These are phyloP conservation scores for Drosophila multiciliata DNA, from an alignment of 2,888 invertebrate genomes.

Conservation along the genomic window DNA sequence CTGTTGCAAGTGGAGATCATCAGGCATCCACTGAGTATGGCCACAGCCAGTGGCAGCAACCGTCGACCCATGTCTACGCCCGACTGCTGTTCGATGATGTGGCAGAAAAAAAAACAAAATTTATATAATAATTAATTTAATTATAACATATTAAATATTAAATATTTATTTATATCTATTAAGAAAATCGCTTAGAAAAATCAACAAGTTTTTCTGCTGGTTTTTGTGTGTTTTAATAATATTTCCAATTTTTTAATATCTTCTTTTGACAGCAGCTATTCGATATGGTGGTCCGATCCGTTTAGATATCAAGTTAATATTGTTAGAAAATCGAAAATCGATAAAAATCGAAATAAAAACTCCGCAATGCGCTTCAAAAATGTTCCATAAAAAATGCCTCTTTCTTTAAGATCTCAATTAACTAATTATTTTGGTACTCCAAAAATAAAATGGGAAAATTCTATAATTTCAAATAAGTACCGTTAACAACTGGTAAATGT, in stretches of 20 bases:
- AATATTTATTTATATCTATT: neutral
- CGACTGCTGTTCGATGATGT: neutral
- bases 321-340: neutral
- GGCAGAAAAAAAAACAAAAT: neutral
- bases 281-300: neutral
- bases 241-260: neutral
- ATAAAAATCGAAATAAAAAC: neutral
- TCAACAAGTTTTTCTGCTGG: too few relatives aligned
- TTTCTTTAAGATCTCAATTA: neutral
- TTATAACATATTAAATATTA: neutral
- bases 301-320: too few relatives aligned
- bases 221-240: neutral
- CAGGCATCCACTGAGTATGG: conserved; percentile 13
- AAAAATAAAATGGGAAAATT: neutral
- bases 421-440: neutral
- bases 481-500: too few relatives aligned
- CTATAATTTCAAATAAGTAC: too few relatives aligned
- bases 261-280: neutral
- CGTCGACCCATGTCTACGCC: conserved; percentile 5
- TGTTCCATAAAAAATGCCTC: neutral
- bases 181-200: neutral
- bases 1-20: conserved; percentile 17
- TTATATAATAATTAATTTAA: neutral
- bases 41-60: conserved; percentile 15
- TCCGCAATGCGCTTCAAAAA: neutral